Conservation (phyloP, 2,113 vertebrate species). For the Microtus richardsoni region DNA sequence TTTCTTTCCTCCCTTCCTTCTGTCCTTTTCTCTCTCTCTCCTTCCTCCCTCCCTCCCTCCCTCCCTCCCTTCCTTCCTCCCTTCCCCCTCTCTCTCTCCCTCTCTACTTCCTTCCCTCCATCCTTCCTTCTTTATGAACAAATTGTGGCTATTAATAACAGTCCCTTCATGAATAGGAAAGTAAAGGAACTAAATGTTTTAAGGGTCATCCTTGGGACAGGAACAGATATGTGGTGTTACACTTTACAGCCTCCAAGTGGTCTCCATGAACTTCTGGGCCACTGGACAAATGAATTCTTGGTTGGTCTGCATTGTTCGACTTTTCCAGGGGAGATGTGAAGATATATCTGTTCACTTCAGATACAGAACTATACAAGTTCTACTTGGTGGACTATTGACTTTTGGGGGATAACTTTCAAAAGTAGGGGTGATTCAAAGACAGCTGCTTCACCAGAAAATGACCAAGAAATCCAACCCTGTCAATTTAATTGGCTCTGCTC, state of each 20-base stretch:
- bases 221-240: not conserved
- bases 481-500: not conserved
- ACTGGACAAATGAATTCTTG: not conserved
- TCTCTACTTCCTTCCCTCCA: too few species aligned
- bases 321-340: not conserved
- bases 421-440: not conserved
- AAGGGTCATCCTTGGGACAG: not conserved
- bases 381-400: not conserved
- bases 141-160: not conserved
- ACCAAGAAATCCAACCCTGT: not conserved
- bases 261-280: not conserved
- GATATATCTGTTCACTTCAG: not conserved
- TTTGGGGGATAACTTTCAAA: not conserved
- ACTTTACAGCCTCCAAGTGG: not conserved
- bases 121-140: not conserved
- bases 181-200: not conserved
- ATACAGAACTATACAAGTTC: not conserved
- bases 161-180: not conserved
- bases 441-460: not conserved
- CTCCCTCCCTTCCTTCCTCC: not conserved
- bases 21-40: fast-evolving
- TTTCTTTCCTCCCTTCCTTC: not conserved
- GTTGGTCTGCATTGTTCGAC: not conserved
- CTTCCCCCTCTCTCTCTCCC: not conserved
- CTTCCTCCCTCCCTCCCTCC: not conserved